Percentiles rank a stretch among this genome's conserved stretches.
Conservation (phyloP, 2,797 vertebrate genomes). For the Pangasius krempfi region DNA sequence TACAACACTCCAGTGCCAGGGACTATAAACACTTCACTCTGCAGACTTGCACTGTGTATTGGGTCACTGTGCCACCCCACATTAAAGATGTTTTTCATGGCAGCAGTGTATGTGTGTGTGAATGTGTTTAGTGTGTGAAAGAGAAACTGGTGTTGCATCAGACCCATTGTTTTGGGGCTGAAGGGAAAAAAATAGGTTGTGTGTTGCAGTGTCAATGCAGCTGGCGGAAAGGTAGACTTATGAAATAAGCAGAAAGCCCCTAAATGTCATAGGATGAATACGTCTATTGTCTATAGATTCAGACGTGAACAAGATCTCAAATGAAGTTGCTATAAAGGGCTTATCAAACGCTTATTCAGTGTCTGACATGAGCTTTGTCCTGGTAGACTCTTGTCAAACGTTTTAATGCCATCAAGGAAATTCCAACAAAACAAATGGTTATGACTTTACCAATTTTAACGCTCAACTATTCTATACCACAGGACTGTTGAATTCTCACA, state of each 20-base stretch:
- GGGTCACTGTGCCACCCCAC: slow-evolving; percentile 48
- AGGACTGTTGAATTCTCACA: neutral
- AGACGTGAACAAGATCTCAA: slow-evolving; percentile 41
- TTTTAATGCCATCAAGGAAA: neutral
- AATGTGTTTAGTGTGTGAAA: slow-evolving; percentile 26
- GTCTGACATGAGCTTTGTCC: slow-evolving; percentile 3
- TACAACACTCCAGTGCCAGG: slow-evolving; percentile 47
- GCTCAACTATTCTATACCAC: neutral
- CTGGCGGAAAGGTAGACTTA: slow-evolving; percentile 54
- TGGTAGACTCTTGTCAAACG: neutral
- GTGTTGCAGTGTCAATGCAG: slow-evolving; percentile 52
- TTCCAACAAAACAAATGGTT: slow-evolving; percentile 1
- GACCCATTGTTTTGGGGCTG: slow-evolving; percentile 49
- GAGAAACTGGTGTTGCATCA: slow-evolving; percentile 49
- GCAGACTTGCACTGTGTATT: slow-evolving; percentile 46
- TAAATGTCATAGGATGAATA: slow-evolving; percentile 54
- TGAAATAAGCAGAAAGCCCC: slow-evolving; percentile 60
- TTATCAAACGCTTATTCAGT: neutral
- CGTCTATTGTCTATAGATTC: slow-evolving; percentile 57
- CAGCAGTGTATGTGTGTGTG: slow-evolving; percentile 22
- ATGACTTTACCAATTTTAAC: neutral
- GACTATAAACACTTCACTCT: slow-evolving; percentile 54
- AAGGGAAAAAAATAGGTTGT: slow-evolving; percentile 43
- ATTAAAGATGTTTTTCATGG: slow-evolving; percentile 22
- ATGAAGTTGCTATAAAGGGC: slow-evolving; percentile 41